Conservation (phyloP, 2,888 invertebrate genomes). For the Scaptomyza caliginosa region DNA sequence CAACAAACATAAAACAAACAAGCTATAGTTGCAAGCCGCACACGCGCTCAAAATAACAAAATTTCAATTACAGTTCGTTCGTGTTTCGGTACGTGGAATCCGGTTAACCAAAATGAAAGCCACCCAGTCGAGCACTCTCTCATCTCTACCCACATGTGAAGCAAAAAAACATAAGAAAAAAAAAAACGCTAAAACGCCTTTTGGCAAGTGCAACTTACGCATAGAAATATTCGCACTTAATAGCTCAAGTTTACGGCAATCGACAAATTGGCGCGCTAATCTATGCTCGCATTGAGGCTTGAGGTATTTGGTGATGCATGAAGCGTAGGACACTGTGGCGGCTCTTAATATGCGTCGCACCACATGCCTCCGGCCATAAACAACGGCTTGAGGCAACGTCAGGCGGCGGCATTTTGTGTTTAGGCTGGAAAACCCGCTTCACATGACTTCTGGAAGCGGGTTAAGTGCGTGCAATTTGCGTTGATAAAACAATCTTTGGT, state of each 20-base stretch:
- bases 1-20: conserved; percentile 23
- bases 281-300: conserved; percentile 33
- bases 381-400: conserved; percentile 34
- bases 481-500: conserved; percentile 59
- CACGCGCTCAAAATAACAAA: conserved; percentile 75
- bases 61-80: conserved; percentile 67
- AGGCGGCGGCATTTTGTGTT: conserved; percentile 27
- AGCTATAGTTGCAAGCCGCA: conserved; percentile 43
- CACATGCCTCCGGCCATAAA: conserved; percentile 55
- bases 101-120: conserved; percentile 73
- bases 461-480: conserved; percentile 80
- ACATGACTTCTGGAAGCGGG: conserved; percentile 73
- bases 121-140: conserved; percentile 23
- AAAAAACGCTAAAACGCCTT: conserved; percentile 32
- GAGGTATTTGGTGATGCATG: conserved; percentile 50
- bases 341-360: conserved; percentile 61
- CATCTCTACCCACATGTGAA: conserved; percentile 36
- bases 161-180: neutral
- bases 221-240: conserved; percentile 75
- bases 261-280: conserved; percentile 77
- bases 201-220: conserved; percentile 51
- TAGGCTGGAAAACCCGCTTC: conserved; percentile 60
- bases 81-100: too few relatives aligned
- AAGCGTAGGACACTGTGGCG: conserved; percentile 59
- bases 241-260: conserved; percentile 80